Evolutionary conservation across 2,113 vertebrate genomes (phyloP).

Genomic region (Anolis carolinensis): DNA sequence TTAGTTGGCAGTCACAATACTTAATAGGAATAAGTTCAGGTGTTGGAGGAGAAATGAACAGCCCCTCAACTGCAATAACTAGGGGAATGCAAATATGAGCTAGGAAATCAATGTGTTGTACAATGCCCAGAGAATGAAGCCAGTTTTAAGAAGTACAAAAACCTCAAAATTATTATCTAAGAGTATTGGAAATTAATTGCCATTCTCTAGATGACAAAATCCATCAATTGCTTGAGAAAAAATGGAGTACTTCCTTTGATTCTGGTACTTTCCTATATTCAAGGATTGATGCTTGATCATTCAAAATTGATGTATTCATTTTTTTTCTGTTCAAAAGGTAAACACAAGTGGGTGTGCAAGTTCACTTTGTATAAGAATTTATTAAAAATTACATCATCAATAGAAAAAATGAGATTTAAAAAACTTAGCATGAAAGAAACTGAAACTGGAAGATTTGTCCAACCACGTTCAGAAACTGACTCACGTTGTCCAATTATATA

Average conservation of each 20-base stretch:
- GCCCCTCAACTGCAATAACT: neutral
- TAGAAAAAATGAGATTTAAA: too few species aligned
- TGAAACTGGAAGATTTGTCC: too few species aligned
- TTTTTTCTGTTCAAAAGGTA: neutral
- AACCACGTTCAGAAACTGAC: too few species aligned
- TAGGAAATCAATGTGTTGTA: neutral
- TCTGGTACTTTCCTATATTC: neutral
- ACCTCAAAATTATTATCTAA: neutral
- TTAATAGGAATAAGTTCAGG: neutral
- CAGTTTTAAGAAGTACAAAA: neutral
- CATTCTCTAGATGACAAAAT: neutral
- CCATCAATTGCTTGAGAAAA: neutral
- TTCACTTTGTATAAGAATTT: neutral
- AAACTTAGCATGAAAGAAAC: too few species aligned
- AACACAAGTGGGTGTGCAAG: too few species aligned
- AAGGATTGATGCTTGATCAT: neutral
- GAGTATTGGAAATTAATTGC: neutral
- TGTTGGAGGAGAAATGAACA: neutral
- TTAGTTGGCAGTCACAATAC: neutral
- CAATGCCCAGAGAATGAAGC: neutral
- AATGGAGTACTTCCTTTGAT: neutral
- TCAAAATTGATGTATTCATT: too few species aligned
- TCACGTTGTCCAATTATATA: too few species aligned
- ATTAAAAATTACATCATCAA: neutral
- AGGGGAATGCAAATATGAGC: neutral